Conservation (phyloP, 2,888 invertebrate species). For the Hofmannophila pseudospretella region DNA sequence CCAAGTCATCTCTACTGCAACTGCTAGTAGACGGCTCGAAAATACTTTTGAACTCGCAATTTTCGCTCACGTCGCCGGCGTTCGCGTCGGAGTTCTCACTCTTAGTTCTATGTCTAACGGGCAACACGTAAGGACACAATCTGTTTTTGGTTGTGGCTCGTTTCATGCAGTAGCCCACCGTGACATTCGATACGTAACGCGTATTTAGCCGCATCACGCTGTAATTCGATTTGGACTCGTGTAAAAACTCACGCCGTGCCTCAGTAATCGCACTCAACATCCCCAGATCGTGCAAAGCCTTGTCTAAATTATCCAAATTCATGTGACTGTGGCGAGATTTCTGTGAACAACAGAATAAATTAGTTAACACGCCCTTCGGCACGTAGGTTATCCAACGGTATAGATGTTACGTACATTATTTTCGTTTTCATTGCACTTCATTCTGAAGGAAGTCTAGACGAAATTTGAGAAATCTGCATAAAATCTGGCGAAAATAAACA, state of each 20-base stretch:
- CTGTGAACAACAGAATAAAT: constrained; percentile 45
- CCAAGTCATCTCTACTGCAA: constrained; percentile 32
- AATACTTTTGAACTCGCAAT: constrained; percentile 50
- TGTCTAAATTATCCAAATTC: constrained; percentile 76
- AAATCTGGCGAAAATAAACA: constrained; percentile 72
- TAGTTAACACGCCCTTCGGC: constrained; percentile 23
- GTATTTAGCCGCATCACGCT: constrained; percentile 77
- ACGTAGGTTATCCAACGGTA: constrained; percentile 15
- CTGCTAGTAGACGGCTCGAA: constrained; percentile 65
- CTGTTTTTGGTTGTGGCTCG: constrained; percentile 73
- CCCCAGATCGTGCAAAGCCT: constrained; percentile 78
- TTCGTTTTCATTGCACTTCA: constrained; percentile 64
- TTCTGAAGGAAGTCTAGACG: constrained; percentile 37
- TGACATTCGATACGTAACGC: constrained; percentile 80
- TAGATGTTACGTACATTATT: constrained; percentile 44
- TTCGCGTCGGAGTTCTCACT: constrained; percentile 80
- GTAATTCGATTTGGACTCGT: constrained; percentile 67
- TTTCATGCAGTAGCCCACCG: constrained; percentile 79
- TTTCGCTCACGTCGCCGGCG: constrained; percentile 51
- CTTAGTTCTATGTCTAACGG: constrained; percentile 78
- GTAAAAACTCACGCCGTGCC: constrained; percentile 76
- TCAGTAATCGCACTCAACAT: constrained; percentile 79
- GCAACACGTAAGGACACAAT: constrained; percentile 78
- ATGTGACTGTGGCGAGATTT: constrained; percentile 50
- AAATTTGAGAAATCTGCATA: constrained; percentile 46